phyloP scores from a whole-genome alignment of 2,797 vertebrate species.

The Darevskia nairensis region DNA sequence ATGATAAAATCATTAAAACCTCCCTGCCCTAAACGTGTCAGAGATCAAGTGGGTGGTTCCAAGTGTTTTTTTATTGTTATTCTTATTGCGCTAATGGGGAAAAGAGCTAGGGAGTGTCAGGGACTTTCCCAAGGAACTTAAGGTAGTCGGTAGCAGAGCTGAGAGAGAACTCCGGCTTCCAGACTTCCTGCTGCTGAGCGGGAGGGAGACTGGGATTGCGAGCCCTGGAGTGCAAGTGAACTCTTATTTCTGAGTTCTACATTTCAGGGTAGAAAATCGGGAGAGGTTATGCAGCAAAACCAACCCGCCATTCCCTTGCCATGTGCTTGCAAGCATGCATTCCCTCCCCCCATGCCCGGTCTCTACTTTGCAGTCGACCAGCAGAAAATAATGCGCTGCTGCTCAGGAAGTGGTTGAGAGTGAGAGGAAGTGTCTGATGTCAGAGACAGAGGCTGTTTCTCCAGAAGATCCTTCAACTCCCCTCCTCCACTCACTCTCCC shows the following conservation, averaged over 20 bases:
- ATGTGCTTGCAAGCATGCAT: not conserved
- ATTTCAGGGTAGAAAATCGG: not conserved
- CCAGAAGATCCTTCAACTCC: constrained; percentile 19
- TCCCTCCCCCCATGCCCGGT: not conserved
- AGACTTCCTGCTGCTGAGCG: not conserved
- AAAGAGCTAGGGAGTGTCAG: constrained; percentile 31
- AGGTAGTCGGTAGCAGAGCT: not conserved
- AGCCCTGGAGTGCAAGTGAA: not conserved
- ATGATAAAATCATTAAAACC: constrained; percentile 17
- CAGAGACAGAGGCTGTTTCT: constrained; percentile 28
- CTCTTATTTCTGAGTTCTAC: not conserved
- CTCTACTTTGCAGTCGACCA: constrained; percentile 3
- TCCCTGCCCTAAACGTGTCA: constrained; percentile 1
- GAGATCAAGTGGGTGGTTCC: not conserved
- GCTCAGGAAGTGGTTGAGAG: constrained; percentile 41
- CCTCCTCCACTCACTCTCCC: not conserved
- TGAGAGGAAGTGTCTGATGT: constrained; percentile 41
- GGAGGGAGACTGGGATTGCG: not conserved
- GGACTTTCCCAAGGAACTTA: constrained; percentile 33
- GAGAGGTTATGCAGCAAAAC: not conserved
- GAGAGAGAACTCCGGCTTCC: not conserved
- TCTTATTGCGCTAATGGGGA: not conserved
- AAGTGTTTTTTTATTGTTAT: not conserved
- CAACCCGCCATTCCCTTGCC: constrained; percentile 6
- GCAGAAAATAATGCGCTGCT: constrained; percentile 8